Base-by-base conservation (phyloP, 2,113 vertebrate species). In the Neopipo cinnamomea region DNA sequence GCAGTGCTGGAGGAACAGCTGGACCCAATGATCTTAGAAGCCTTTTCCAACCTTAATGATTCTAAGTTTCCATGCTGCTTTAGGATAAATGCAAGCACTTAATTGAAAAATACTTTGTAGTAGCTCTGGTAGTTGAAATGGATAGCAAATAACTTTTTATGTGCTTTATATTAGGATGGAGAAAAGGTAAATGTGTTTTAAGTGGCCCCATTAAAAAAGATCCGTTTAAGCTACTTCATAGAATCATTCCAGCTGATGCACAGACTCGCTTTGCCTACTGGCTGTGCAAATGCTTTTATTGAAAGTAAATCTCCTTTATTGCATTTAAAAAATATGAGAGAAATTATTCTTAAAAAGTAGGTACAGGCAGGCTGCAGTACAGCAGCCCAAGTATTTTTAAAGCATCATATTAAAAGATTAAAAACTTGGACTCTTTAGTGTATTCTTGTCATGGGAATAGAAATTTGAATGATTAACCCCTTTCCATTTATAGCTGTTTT, bases 401-500 rank as follows among this genome's bases (percentile, higher is more conserved):
- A 58, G 16, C 46, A 50, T 73, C 2, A 1, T 42, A 46, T 62
- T 33, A 53, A 65, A 88, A 74, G 50, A 67, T 88, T 49, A 58
- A 89, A 35, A 84, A 71, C 52, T 85, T 46, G 61, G 24, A 74
- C 19, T 77, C 76, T 95, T 89, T 56, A n/a, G 71, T 80, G 74
- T 90, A 71, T 82, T 77, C 62, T 33, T 96, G 59, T 80, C 46
- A 25, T 37, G 88, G 85, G 91, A 94, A 77, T 74, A 93, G 74
- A 71, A 76, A 55, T 80, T 37, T 27, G 33, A 91, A 46, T 91
- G 50, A 91, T 94, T 95, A 96, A 93, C 66, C 58, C 58, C 53
- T 27, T 88, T 95, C 78, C 94, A 85, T 93, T 96, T 95, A 90
- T 93, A 95, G 35, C 59, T 91, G 6, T 88, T 94, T 85, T 85